Percentiles rank a stretch among this genome's conserved stretches.
These are phyloP conservation scores for Sylvietta virens DNA, from an alignment of 2,113 vertebrate genomes.

Conservation along the genomic window DNA sequence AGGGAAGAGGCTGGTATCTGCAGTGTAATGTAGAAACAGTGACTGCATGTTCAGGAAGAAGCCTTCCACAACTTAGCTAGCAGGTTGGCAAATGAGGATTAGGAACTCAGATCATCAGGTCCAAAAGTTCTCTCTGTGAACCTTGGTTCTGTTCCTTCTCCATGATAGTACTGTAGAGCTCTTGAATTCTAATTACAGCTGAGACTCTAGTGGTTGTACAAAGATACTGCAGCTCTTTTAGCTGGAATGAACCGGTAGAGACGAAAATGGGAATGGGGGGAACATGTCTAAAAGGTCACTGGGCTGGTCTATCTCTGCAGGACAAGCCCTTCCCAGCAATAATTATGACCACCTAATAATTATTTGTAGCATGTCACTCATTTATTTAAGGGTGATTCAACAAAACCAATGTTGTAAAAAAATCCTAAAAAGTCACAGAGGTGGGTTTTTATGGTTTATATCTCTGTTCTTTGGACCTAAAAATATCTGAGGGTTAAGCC, in stretches of 20 bases:
- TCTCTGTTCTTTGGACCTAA: slow-evolving; percentile 2
- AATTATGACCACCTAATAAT: background rate
- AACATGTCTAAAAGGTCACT: background rate
- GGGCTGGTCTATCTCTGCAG: background rate
- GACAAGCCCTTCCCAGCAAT: background rate
- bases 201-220: background rate
- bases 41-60: background rate
- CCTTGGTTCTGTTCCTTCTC: background rate
- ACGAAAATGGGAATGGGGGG: background rate
- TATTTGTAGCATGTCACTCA: background rate
- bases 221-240: background rate
- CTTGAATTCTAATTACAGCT: background rate
- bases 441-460: background rate
- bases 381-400: background rate
- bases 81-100: background rate
- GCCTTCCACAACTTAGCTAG: background rate
- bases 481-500: background rate
- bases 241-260: background rate
- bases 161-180: fast-evolving
- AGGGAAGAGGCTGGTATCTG: background rate
- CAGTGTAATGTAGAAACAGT: background rate
- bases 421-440: background rate
- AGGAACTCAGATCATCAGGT: background rate
- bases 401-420: background rate
- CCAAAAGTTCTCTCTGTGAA: fast-evolving